A percentile compares a stretch with the other conserved stretches of the same genome.
Evolutionary conservation across 2,113 vertebrate species (phyloP).

Genomic region (Syngnathus floridae): DNA sequence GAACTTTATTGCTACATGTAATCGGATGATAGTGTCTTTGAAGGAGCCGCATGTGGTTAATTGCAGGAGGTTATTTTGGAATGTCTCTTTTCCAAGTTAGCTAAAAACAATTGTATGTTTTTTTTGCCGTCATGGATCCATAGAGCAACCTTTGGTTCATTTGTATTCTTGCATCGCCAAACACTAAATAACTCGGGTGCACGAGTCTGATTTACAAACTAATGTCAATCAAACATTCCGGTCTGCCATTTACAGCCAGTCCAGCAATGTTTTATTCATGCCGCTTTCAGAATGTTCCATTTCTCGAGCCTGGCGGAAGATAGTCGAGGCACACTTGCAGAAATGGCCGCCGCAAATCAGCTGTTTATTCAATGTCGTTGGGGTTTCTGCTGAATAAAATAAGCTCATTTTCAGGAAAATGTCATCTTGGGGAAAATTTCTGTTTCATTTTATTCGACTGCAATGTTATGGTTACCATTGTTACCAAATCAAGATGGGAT

Average conservation of each 20-base stretch:
- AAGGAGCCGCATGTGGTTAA: too few relatives aligned
- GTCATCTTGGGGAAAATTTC: not conserved
- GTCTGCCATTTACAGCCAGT: slow-evolving; percentile 54
- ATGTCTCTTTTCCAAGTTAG: too few relatives aligned
- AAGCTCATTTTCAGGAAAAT: not conserved
- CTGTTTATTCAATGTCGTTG: slow-evolving; percentile 22
- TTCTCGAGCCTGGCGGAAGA: slow-evolving; percentile 34
- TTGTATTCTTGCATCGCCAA: slow-evolving; percentile 50
- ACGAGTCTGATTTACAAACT: slow-evolving; percentile 63
- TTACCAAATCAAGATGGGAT: not conserved
- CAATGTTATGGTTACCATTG: not conserved
- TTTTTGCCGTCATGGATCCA: slow-evolving; percentile 16
- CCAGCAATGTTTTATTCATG: slow-evolving; percentile 70
- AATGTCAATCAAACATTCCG: slow-evolving; percentile 65
- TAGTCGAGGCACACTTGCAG: not conserved
- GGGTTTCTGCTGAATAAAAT: not conserved
- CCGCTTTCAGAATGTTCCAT: slow-evolving; percentile 46
- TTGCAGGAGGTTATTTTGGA: too few relatives aligned
- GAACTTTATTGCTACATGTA: too few relatives aligned
- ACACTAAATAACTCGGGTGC: slow-evolving; percentile 48
- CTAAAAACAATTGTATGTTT: not conserved
- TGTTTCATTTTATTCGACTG: not conserved
- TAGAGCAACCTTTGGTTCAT: slow-evolving; percentile 45
- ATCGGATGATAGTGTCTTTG: too few relatives aligned
- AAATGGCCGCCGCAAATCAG: slow-evolving; percentile 6